Base-by-base conservation (phyloP, 2,113 vertebrate species). In the Sclerurus mexicanus region DNA sequence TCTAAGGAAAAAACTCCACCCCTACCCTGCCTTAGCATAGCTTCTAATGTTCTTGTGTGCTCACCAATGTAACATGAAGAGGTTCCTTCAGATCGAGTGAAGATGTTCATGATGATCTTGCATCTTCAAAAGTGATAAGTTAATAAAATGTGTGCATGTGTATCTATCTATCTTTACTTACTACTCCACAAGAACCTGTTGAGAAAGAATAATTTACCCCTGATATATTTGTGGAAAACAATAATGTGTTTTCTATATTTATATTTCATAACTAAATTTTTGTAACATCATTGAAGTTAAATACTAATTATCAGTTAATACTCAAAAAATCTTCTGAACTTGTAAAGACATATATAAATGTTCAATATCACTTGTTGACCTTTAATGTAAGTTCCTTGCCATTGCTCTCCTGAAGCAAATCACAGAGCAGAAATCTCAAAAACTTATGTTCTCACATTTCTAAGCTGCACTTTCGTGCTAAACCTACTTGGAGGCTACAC, bases 11-110 rank as follows among this genome's bases (percentile, higher is more conserved):
- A 47, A 31, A 1, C 3, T 14, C 9, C 7, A 8, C 33, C 5
- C 42, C 35, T 3, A 3, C 31, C 2, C 28, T 4, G 2, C 7
- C 2, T 16, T 31, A 37, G 9, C 5, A 35, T 9, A 21, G 11
- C 23, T 88, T 74, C n/a, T 72, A 33, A 71, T 35, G 17, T 6
- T 24, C 17, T 31, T 74, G 37, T 21, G 9, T 60, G 7, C 40
- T 78, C 6, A 4, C 9, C 4, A 22, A 15, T 10, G 11, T 37
- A 27, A 28, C 0, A 10, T 47, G 82, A 35, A 76, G 31, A 81
- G n/a, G 64, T 39, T n/a, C 31, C 46, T 53, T 62, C 50, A 83
- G 47, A 56, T 40, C 50, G 64, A 44, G 19, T 15, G 23, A 85
- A 58, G 35, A 42, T 63, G 21, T 31, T 90, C 28, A 18, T 20